Conservation (phyloP, 1,140 invertebrate genomes). For the Apis florea region DNA sequence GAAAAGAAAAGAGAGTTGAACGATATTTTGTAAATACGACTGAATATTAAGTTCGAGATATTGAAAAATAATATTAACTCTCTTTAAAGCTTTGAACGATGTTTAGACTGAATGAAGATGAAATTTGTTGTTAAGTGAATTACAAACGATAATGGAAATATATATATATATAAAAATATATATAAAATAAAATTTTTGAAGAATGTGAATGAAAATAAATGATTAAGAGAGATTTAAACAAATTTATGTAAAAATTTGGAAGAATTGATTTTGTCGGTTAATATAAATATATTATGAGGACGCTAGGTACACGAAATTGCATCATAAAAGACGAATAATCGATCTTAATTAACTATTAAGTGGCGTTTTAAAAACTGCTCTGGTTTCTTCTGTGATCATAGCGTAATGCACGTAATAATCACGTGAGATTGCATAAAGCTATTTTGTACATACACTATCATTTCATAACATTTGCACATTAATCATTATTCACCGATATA, state of each 20-base stretch:
- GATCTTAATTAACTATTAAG: constrained; percentile 31
- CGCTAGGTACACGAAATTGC: neutral
- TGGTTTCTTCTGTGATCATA: constrained; percentile 59
- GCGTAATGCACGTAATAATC: constrained; percentile 40
- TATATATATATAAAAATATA: neutral
- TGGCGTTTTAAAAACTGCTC: constrained; percentile 49
- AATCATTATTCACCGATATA: neutral
- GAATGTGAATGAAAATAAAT: neutral
- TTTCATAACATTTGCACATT: constrained; percentile 17
- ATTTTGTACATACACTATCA: constrained; percentile 49
- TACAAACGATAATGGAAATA: neutral
- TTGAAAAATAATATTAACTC: neutral
- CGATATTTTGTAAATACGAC: constrained; percentile 44
- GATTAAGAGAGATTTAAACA: neutral
- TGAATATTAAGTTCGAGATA: constrained; percentile 15
- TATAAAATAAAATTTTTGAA: neutral
- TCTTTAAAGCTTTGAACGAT: neutral
- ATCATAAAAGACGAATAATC: constrained; percentile 8
- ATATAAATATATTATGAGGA: neutral
- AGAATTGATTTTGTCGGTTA: neutral
- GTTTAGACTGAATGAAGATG: neutral
- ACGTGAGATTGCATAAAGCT: constrained; percentile 36
- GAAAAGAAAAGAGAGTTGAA: neutral
- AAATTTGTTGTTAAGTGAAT: neutral
- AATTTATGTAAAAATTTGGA: neutral